A percentile compares a stretch with the other conserved stretches of the same genome.
These are phyloP conservation scores for Cryptoleucopteryx plumbea DNA, from an alignment of 2,113 vertebrate genomes.

Conservation along the genomic window DNA sequence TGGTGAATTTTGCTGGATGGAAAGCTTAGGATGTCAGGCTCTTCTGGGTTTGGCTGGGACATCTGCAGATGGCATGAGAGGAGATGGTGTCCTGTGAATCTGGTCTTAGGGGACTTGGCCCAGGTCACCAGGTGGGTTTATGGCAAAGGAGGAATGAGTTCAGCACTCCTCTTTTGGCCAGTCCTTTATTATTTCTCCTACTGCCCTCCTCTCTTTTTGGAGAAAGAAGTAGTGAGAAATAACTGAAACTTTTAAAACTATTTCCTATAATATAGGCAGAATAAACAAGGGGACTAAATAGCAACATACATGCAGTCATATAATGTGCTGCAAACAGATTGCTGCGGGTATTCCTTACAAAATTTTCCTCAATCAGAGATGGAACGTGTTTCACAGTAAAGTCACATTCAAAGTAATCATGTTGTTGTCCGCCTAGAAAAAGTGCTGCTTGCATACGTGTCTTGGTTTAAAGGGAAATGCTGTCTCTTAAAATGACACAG, in stretches of 20 bases:
- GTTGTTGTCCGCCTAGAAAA: neutral
- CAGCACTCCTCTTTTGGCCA: neutral
- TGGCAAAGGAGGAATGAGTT: neutral
- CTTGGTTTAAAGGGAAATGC: neutral
- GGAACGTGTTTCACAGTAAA: accelerated
- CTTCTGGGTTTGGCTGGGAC: neutral
- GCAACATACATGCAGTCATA: accelerated
- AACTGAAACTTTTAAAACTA: neutral
- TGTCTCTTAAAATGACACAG: neutral
- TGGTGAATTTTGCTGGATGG: neutral
- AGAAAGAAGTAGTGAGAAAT: neutral
- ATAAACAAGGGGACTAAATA: neutral
- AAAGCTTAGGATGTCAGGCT: neutral
- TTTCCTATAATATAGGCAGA: neutral
- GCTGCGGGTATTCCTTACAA: neutral
- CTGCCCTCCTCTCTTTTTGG: neutral
- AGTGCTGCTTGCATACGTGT: accelerated
- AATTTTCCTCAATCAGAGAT: neutral
- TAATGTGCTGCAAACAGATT: neutral
- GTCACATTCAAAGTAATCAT: accelerated
- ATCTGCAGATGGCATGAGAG: neutral
- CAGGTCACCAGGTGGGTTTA: neutral
- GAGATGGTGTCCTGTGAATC: neutral
- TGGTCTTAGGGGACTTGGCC: neutral
- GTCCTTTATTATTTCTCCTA: neutral